Base-by-base conservation (phyloP, 2,113 vertebrate species). In the Poecile atricapillus region DNA sequence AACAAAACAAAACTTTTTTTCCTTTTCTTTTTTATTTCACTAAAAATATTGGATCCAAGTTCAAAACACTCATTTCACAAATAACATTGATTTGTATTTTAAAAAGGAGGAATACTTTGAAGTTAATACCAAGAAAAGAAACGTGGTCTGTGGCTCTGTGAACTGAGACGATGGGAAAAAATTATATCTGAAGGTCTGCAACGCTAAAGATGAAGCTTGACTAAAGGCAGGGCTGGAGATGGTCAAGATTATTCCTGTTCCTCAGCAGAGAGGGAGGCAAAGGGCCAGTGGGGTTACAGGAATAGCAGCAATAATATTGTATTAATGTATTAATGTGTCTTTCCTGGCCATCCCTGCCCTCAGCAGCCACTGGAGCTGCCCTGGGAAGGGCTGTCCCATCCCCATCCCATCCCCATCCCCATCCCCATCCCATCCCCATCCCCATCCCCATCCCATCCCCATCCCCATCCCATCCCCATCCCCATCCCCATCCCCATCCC, bases 41-140 rank as follows among this genome's bases (percentile, higher is more conserved):
- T 81, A 81, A 96, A 96, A 96, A 95, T 90, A 89, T 93, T 96
- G 94, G 96, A 97, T 83, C 73, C 56, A 11, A 96, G 95, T 97
- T 97, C 95, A 96, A 97, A 97, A 94, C 90, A 83, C 85, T 70
- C 87, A 56, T 96, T 96, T 95, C 79, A 95, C 93, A 95, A 96
- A 94, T 90, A 96, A 88, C 88, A 67, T 78, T 59, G 93, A 93
- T 87, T 93, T 86, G 92, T 96, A 81, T 95, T 94, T 96, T 95
- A 96, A 92, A 92, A 74, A 80, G 60, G 64, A 78, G 84, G 87
- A 95, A 71, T 52, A 90, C 93, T 97, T 96, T 97, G 94, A 97
- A 96, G 93, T 94, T 84, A 88, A 90, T 84, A 96, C 92, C 90
- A 68, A 95, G 71, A 80, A 91, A 89, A 94, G 93, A 93, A 95